Conservation (phyloP, 2,888 invertebrate genomes). For the Chrysolina americana region DNA sequence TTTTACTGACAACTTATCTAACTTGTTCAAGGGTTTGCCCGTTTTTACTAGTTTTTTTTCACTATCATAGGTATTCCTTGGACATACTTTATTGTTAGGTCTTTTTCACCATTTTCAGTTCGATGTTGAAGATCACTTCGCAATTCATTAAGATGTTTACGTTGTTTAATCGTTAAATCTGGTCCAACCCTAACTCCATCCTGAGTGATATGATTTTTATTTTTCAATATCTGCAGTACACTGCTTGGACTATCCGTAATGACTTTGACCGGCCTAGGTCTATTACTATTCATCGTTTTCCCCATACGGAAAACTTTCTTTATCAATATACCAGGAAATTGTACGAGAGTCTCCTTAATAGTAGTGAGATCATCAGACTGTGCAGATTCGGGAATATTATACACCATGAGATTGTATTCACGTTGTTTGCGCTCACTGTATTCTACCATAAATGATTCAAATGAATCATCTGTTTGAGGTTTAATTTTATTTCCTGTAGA, state of each 20-base stretch:
- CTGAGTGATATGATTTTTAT: too few species aligned
- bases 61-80: conserved; percentile 24
- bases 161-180: conserved; percentile 22
- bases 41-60: conserved; percentile 15
- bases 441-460: too few species aligned
- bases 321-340: conserved; percentile 18
- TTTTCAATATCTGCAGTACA: conserved; percentile 22
- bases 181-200: conserved; percentile 19
- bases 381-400: conserved; percentile 26
- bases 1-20: too few species aligned
- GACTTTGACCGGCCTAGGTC: conserved; percentile 24
- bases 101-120: conserved; percentile 23
- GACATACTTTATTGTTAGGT: conserved; percentile 21
- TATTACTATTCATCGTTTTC: conserved; percentile 17
- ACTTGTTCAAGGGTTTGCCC: conserved; percentile 3
- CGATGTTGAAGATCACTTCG: conserved; percentile 23
- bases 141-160: conserved; percentile 16
- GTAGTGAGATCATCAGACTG: conserved; percentile 18
- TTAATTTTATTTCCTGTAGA: conserved; percentile 9
- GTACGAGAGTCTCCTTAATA: conserved; percentile 21
- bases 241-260: conserved; percentile 19
- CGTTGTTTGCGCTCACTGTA: conserved; percentile 22
- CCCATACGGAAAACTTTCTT: conserved; percentile 20
- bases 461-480: conserved; percentile 13
- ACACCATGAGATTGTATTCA: conserved; percentile 17